phyloP scores from a whole-genome alignment of 2,113 vertebrate species.

The Bufo gargarizans region DNA sequence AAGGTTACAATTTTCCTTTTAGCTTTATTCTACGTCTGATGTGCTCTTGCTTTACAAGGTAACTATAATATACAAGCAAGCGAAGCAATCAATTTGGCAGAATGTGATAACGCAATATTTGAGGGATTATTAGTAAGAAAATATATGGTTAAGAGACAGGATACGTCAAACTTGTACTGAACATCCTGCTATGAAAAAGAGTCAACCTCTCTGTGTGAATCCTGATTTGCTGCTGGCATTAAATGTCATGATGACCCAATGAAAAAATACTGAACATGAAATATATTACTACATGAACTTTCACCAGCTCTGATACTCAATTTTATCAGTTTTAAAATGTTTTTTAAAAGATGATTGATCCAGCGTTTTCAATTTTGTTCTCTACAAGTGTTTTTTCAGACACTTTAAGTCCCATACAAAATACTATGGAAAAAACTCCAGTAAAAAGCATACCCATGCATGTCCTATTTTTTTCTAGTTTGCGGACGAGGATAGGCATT shows the following conservation, averaged over 20 bases:
- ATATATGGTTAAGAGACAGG: neutral
- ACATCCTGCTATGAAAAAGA: conserved; percentile 9
- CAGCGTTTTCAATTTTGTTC: too few species aligned
- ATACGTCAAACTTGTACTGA: neutral
- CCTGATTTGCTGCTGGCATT: conserved; percentile 4
- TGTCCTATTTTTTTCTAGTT: too few species aligned
- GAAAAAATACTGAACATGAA: neutral
- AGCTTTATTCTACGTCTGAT: too few species aligned
- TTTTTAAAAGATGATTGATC: too few species aligned
- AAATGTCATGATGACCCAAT: conserved; percentile 7
- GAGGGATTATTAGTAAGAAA: neutral
- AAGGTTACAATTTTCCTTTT: too few species aligned
- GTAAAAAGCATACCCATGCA: too few species aligned
- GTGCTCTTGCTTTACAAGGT: neutral
- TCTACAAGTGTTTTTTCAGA: too few species aligned
- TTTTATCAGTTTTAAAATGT: too few species aligned
- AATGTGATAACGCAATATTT: neutral
- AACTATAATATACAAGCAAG: neutral
- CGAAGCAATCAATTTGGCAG: conserved; percentile 17
- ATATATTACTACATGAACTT: neutral
- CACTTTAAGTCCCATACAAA: too few species aligned
- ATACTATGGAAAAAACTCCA: too few species aligned
- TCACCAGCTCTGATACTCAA: neutral
- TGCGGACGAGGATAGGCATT: too few species aligned
- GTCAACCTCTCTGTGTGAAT: neutral